phyloP scores from a whole-genome alignment of 2,888 invertebrate genomes.

The Melikaiella ostensackeni region DNA sequence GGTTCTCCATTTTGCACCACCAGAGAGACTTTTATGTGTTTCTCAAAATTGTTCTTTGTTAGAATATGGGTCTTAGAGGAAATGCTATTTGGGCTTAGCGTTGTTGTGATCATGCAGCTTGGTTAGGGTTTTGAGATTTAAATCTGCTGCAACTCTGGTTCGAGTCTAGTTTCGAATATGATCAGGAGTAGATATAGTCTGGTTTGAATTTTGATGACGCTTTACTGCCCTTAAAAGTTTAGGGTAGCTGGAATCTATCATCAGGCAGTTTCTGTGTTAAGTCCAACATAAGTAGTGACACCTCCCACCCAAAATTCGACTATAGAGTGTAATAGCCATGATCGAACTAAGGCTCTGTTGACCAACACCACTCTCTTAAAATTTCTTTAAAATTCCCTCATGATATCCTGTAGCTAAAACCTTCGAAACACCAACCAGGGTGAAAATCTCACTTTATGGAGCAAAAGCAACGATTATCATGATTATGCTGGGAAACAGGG shows the following conservation, averaged over 20 bases:
- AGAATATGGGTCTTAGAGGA: background rate
- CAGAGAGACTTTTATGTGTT: conserved; percentile 11
- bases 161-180: background rate
- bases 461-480: conserved; percentile 59
- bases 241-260: too few species aligned
- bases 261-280: too few species aligned
- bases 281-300: too few species aligned
- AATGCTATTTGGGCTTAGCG: background rate
- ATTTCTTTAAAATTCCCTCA: background rate
- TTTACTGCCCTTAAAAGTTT: too few species aligned
- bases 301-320: too few species aligned
- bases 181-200: background rate
- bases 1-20: conserved; percentile 48
- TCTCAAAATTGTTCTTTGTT: background rate
- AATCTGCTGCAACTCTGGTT: background rate
- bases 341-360: too few species aligned
- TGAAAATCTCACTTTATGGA: background rate
- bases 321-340: too few species aligned
- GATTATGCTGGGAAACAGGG: conserved; percentile 57
- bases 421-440: background rate
- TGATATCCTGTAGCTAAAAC: background rate
- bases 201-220: background rate
- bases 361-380: background rate
- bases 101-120: background rate
- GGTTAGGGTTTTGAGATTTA: too few species aligned